phyloP scores from a whole-genome alignment of 2,888 invertebrate genomes.

The Plutella xylostella region DNA sequence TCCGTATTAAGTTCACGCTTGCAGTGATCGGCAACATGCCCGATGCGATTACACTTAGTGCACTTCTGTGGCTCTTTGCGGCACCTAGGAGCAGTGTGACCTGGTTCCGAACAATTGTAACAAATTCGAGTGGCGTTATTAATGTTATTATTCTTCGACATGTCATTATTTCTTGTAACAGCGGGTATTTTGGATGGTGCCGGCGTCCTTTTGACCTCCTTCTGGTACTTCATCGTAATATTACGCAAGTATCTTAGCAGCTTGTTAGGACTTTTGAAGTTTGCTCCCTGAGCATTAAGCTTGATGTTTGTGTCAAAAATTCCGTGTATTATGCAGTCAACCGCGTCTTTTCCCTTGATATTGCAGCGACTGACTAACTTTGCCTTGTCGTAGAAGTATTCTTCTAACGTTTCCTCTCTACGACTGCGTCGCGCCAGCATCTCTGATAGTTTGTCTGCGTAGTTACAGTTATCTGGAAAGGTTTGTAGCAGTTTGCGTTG shows the following conservation, averaged over 20 bases:
- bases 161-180: not conserved
- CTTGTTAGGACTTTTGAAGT: not conserved
- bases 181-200: not conserved
- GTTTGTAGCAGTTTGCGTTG: not conserved
- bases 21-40: not conserved
- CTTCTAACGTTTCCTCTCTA: constrained; percentile 7
- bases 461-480: constrained; percentile 7
- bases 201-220: not conserved
- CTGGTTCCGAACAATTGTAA: constrained; percentile 4
- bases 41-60: not conserved
- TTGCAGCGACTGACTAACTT: constrained; percentile 12
- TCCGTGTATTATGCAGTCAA: constrained; percentile 17
- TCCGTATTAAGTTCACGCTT: no score
- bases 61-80: constrained; percentile 1
- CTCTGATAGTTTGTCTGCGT: constrained; percentile 1
- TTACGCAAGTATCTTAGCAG: not conserved
- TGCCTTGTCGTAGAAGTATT: constrained; percentile 14
- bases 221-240: not conserved
- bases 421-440: constrained; percentile 3
- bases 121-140: not conserved
- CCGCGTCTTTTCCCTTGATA: constrained; percentile 15
- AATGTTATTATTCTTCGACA: no score
- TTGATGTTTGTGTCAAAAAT: constrained; percentile 15
- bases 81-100: constrained; percentile 2
- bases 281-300: constrained; percentile 13